Conservation (phyloP, 2,113 vertebrate genomes). For the Triplophysa dalaica region DNA sequence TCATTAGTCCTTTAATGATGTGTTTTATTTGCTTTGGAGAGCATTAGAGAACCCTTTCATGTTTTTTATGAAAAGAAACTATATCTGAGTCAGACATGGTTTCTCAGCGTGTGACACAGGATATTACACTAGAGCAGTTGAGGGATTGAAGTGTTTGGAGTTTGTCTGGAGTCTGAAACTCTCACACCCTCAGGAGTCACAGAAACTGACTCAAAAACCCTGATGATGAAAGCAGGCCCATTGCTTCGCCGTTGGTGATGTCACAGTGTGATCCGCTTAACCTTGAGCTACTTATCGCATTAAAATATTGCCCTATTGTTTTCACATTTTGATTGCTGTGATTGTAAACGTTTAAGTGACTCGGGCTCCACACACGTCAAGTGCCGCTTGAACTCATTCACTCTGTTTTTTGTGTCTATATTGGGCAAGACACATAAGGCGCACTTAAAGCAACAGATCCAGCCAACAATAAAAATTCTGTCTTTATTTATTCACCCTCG, state of each 20-base stretch:
- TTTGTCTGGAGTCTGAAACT: constrained; percentile 3
- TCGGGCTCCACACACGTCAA: too few species aligned
- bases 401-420: too few species aligned
- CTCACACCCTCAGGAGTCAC: neutral
- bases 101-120: constrained; percentile 7
- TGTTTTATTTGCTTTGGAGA: neutral
- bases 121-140: constrained; percentile 6
- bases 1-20: neutral
- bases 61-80: constrained; percentile 23
- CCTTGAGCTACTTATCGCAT: neutral
- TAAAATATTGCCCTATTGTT: constrained; percentile 7
- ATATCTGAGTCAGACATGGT: neutral
- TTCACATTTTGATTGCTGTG: neutral
- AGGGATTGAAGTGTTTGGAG: constrained; percentile 27
- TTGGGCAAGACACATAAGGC: too few species aligned
- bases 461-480: too few species aligned
- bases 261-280: neutral
- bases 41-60: constrained; percentile 35
- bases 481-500: too few species aligned
- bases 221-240: constrained; percentile 1
- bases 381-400: too few species aligned
- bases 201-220: neutral
- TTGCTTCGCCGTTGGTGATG: neutral
- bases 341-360: neutral
- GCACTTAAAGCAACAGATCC: too few species aligned